Conservation (phyloP, 2,888 invertebrate genomes). For the Clostera curtula region DNA sequence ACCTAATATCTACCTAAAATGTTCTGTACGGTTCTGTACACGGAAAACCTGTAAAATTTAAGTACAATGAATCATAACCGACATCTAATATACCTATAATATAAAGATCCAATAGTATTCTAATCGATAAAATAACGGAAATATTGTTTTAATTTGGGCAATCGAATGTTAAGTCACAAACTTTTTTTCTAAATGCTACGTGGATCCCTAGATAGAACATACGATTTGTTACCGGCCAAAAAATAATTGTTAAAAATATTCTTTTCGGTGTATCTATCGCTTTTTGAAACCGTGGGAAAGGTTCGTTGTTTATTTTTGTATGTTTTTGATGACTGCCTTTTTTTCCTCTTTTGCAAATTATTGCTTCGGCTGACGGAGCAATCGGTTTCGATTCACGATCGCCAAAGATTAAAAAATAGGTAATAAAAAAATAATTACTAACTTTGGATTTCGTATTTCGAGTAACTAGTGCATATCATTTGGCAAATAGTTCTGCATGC, state of each 20-base stretch:
- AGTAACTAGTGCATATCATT: conserved; percentile 54
- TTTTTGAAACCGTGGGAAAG: conserved; percentile 51
- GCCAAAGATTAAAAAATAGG: conserved; percentile 29
- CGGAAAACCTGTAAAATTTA: neutral
- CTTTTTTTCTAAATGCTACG: conserved; percentile 5
- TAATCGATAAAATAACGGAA: too few relatives aligned
- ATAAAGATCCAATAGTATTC: too few relatives aligned
- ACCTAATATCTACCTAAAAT: too few relatives aligned
- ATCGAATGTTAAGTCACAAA: too few relatives aligned
- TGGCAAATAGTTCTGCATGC: conserved; percentile 38
- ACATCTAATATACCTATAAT: too few relatives aligned
- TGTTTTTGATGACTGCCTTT: conserved; percentile 35
- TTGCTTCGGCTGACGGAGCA: conserved; percentile 42
- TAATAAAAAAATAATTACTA: conserved; percentile 40
- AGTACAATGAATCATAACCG: too few relatives aligned
- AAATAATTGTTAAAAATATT: conserved; percentile 25
- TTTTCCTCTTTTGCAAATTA: conserved; percentile 49
- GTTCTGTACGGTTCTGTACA: conserved; percentile 8
- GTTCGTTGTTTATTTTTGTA: conserved; percentile 33
- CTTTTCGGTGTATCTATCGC: conserved; percentile 24
- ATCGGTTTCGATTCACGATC: conserved; percentile 49
- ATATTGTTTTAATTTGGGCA: too few relatives aligned
- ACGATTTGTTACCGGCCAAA: conserved; percentile 23
- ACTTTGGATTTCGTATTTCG: conserved; percentile 40
- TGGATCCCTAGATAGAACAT: conserved; percentile 19